Conservation (phyloP, 2,113 vertebrate species). For the Columba janthina region DNA sequence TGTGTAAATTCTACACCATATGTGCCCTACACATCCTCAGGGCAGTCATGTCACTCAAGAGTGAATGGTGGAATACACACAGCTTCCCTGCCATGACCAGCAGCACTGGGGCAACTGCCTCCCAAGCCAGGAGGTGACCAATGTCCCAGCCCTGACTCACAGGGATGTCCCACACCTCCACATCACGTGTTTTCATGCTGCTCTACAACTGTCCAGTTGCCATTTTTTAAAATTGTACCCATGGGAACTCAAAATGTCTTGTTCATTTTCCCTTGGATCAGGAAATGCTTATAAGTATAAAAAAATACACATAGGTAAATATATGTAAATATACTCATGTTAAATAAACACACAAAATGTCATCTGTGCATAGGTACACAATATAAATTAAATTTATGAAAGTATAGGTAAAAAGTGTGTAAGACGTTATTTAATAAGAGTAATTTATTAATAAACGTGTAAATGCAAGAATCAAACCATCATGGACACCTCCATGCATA, state of each 20-base stretch:
- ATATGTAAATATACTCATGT: neutral
- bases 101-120: fast-evolving
- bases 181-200: neutral
- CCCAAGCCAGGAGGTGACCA: fast-evolving
- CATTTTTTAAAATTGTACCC: neutral
- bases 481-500: neutral
- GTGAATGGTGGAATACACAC: neutral
- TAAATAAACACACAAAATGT: neutral
- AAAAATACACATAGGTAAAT: neutral
- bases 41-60: no score
- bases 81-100: neutral
- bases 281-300: neutral
- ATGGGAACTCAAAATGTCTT: neutral
- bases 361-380: neutral
- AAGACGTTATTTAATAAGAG: neutral
- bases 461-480: neutral
- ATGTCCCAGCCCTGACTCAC: neutral
- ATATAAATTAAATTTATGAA: neutral
- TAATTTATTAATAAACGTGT: neutral
- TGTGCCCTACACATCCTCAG: neutral
- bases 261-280: neutral
- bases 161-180: neutral
- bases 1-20: neutral
- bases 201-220: neutral
- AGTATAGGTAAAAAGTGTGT: neutral